Conservation (phyloP, 2,888 invertebrate genomes). For the Leuctra nigra region DNA sequence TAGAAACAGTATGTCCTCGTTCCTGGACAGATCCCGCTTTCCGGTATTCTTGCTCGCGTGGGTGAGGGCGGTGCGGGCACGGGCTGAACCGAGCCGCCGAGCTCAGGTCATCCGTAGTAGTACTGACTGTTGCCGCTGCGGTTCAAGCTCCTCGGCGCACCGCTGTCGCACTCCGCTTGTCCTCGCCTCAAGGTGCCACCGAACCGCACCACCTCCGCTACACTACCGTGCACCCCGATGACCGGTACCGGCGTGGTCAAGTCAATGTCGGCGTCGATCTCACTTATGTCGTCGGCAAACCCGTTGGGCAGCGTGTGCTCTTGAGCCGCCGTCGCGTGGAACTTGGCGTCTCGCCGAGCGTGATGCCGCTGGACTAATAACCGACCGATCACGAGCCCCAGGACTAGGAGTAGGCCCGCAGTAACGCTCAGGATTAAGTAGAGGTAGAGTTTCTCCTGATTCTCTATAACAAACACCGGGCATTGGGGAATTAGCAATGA, state of each 20-base stretch:
- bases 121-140: slow-evolving; percentile 59
- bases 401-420: slow-evolving; percentile 62
- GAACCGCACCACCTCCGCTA: slow-evolving; percentile 35
- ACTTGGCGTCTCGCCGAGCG: slow-evolving; percentile 53
- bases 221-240: slow-evolving; percentile 21
- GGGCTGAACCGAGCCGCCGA: slow-evolving; percentile 21
- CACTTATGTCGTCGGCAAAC: slow-evolving; percentile 81
- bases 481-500: too few relatives aligned
- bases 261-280: slow-evolving; percentile 74
- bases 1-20: slow-evolving; percentile 55
- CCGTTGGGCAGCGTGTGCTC: slow-evolving; percentile 73
- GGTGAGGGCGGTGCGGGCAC: slow-evolving; percentile 19
- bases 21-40: slow-evolving; percentile 41
- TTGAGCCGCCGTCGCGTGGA: slow-evolving; percentile 59
- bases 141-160: slow-evolving; percentile 55
- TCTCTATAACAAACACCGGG: slow-evolving; percentile 54
- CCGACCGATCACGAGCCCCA: slow-evolving; percentile 63
- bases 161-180: slow-evolving; percentile 33
- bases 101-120: slow-evolving; percentile 70
- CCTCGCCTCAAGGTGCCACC: slow-evolving; percentile 33
- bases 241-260: slow-evolving; percentile 51
- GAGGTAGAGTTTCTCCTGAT: slow-evolving; percentile 72
- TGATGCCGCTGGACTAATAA: slow-evolving; percentile 61
- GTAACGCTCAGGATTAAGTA: slow-evolving; percentile 74
- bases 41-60: slow-evolving; percentile 1